Evolutionary conservation across 2,888 invertebrate species (phyloP).

Genomic region (Bhutanitis thaidina): DNA sequence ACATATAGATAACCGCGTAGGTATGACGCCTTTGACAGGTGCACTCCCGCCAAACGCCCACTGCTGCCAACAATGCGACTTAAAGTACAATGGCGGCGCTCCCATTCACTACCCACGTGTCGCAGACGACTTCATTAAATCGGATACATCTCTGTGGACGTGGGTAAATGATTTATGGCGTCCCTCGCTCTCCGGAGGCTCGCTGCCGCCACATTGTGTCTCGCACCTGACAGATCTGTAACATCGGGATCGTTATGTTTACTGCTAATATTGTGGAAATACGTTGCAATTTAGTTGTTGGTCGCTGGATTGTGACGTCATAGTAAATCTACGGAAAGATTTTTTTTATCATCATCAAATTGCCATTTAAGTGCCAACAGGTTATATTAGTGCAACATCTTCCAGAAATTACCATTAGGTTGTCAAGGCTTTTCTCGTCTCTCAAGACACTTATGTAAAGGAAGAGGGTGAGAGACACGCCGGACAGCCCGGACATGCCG

Average conservation of each 20-base stretch:
- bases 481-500: too few relatives aligned
- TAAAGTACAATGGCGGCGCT: conserved; percentile 41
- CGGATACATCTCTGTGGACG: conserved; percentile 50
- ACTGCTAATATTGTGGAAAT: too few relatives aligned
- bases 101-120: conserved; percentile 65
- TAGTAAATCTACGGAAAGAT: too few relatives aligned
- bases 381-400: too few relatives aligned
- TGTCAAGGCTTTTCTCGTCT: too few relatives aligned
- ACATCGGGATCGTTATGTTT: neutral
- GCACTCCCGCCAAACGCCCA: conserved; percentile 69
- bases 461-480: too few relatives aligned
- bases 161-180: conserved; percentile 63
- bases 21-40: conserved; percentile 52
- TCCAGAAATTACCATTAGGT: too few relatives aligned
- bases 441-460: too few relatives aligned
- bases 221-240: conserved; percentile 19
- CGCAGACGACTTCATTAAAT: conserved; percentile 74
- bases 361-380: too few relatives aligned
- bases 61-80: conserved; percentile 67
- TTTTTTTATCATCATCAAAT: too few relatives aligned
- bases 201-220: conserved; percentile 17
- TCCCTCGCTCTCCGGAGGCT: conserved; percentile 36
- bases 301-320: too few relatives aligned
- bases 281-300: too few relatives aligned
- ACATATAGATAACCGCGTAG: neutral